Conservation (phyloP, 2,888 invertebrate genomes). For the Lithodes maja region DNA sequence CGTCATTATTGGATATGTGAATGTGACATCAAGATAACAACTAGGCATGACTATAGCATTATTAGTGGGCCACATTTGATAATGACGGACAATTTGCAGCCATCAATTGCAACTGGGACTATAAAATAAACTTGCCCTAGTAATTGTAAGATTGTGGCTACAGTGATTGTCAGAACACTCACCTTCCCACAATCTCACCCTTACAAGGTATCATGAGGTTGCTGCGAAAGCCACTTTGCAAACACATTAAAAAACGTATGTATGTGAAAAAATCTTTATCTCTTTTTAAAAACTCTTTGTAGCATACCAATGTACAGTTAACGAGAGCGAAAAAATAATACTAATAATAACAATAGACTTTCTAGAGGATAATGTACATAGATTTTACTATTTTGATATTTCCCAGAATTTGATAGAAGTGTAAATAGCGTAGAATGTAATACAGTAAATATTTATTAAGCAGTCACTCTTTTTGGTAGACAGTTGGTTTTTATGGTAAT, state of each 20-base stretch:
- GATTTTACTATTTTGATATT: constrained; percentile 50
- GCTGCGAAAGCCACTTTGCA: background rate
- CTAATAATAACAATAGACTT: background rate
- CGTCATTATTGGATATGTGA: too few species aligned
- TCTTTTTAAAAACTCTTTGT: constrained; percentile 35
- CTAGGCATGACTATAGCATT: too few species aligned
- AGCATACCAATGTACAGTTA: constrained; percentile 26
- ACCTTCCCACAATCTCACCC: too few species aligned
- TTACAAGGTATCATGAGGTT: background rate
- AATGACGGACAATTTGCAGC: too few species aligned
- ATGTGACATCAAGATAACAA: too few species aligned
- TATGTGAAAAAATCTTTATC: constrained; percentile 21
- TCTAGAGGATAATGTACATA: constrained; percentile 46
- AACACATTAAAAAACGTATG: constrained; percentile 23
- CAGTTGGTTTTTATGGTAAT: background rate
- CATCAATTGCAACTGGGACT: too few species aligned
- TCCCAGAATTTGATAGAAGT: constrained; percentile 5
- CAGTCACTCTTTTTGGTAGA: background rate
- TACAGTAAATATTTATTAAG: background rate
- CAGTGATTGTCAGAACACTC: too few species aligned
- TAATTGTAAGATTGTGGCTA: too few species aligned
- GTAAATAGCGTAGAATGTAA: constrained; percentile 15
- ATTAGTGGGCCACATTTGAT: too few species aligned
- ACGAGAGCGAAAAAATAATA: background rate
- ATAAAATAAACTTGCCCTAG: too few species aligned